phyloP scores from a whole-genome alignment of 2,113 vertebrate species.

The Ceyx melanurus region DNA sequence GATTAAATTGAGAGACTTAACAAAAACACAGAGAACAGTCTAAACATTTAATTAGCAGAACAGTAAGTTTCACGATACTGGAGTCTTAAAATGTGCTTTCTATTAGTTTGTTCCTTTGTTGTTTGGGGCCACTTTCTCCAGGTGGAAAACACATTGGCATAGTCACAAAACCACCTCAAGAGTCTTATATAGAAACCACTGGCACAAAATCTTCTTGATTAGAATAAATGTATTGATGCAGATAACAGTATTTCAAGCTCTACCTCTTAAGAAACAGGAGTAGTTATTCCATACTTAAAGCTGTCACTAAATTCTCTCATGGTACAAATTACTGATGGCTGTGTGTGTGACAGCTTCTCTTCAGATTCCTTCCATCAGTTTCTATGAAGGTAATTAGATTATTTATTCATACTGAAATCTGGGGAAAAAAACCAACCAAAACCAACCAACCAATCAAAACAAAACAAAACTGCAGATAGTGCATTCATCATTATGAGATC shows the following conservation, averaged over 20 bases:
- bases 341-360: not conserved
- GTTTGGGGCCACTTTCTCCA: not conserved
- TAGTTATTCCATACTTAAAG: not conserved
- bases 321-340: not conserved
- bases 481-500: not conserved
- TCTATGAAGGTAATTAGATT: not conserved
- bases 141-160: not conserved
- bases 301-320: not conserved
- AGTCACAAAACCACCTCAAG: not conserved
- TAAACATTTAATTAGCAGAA: constrained; percentile 10
- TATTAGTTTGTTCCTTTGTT: not conserved
- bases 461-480: not conserved
- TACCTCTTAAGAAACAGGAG: not conserved
- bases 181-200: not conserved
- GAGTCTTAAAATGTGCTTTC: not conserved
- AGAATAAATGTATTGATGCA: not conserved
- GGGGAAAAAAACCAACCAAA: too few relatives aligned
- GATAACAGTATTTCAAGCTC: not conserved
- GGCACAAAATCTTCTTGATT: not conserved
- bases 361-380: not conserved
- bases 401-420: not conserved
- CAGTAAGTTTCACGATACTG: not conserved
- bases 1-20: constrained; percentile 38
- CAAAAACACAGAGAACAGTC: constrained; percentile 32
- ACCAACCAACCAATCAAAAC: not conserved